Conservation (phyloP, 2,888 invertebrate species). For the Scelioninae gen. 1 region DNA sequence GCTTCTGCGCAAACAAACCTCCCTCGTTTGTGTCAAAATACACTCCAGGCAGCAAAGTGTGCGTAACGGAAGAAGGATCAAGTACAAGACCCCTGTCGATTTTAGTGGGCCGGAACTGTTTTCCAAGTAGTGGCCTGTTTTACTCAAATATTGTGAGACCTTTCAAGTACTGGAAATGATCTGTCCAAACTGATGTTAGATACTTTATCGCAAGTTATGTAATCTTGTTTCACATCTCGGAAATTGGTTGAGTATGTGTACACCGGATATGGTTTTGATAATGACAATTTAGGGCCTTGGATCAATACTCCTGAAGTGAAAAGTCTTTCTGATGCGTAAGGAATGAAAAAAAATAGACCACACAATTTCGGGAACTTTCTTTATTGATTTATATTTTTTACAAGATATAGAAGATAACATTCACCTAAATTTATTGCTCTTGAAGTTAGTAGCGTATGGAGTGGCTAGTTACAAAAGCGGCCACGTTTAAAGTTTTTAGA, state of each 20-base stretch:
- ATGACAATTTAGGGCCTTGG: too few relatives aligned
- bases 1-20: conserved; percentile 72
- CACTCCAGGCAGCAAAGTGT: conserved; percentile 65
- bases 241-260: conserved; percentile 3
- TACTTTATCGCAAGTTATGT: conserved; percentile 37
- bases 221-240: conserved; percentile 11
- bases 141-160: conserved; percentile 59
- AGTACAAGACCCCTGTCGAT: conserved; percentile 48
- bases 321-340: too few relatives aligned
- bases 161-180: conserved; percentile 43
- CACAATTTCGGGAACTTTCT: too few relatives aligned
- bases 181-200: conserved; percentile 28
- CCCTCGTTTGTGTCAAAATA: conserved; percentile 75
- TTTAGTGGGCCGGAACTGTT: conserved; percentile 66
- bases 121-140: conserved; percentile 66
- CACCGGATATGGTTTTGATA: too few relatives aligned
- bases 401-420: too few relatives aligned
- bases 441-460: not conserved
- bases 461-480: not conserved
- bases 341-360: too few relatives aligned
- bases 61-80: conserved; percentile 70
- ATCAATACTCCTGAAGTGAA: too few relatives aligned
- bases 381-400: too few relatives aligned
- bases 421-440: too few relatives aligned
- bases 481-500: too few relatives aligned